These are phyloP conservation scores for Epizoanthus ramosus DNA, from an alignment of 92 coral and sea anemone species.

Conservation along the genomic window DNA sequence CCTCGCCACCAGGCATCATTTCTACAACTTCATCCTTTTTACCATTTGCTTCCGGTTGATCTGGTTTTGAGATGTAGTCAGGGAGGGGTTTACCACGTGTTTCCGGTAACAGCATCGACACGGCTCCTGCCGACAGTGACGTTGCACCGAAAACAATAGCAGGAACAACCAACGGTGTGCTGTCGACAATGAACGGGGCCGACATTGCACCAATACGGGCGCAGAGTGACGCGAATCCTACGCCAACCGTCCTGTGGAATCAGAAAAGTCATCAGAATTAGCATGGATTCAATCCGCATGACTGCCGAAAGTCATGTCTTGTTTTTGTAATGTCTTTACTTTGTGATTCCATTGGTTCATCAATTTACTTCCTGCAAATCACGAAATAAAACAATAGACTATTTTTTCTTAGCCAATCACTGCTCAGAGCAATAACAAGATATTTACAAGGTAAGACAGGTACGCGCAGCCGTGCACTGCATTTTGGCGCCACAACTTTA, in stretches of 20 bases:
- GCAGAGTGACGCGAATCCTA: slow-evolving; percentile 89
- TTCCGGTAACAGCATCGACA: slow-evolving; percentile 82
- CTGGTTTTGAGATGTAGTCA: slow-evolving; percentile 62
- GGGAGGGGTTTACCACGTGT: slow-evolving; percentile 90
- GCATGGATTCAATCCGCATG: too few species aligned
- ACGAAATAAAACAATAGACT: too few species aligned
- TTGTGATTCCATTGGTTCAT: too few species aligned
- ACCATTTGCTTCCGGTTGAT: neutral
- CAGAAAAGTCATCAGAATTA: neutral
- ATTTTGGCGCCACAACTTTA: too few species aligned
- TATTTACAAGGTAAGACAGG: too few species aligned
- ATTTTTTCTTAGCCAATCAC: too few species aligned
- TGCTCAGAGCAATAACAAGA: too few species aligned
- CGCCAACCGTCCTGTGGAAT: slow-evolving; percentile 78
- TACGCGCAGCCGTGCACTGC: too few species aligned
- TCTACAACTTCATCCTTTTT: neutral
- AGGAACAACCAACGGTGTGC: slow-evolving; percentile 81
- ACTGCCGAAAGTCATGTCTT: too few species aligned
- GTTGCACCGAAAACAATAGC: slow-evolving; percentile 85
- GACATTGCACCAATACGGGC: slow-evolving; percentile 93
- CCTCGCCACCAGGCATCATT: neutral
- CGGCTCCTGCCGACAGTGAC: slow-evolving; percentile 80
- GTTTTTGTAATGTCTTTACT: too few species aligned
- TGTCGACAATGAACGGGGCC: slow-evolving; percentile 93
- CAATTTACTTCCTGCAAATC: too few species aligned